Evolutionary conservation across 2,113 vertebrate species (phyloP).

Genomic region (Menura novaehollandiae): DNA sequence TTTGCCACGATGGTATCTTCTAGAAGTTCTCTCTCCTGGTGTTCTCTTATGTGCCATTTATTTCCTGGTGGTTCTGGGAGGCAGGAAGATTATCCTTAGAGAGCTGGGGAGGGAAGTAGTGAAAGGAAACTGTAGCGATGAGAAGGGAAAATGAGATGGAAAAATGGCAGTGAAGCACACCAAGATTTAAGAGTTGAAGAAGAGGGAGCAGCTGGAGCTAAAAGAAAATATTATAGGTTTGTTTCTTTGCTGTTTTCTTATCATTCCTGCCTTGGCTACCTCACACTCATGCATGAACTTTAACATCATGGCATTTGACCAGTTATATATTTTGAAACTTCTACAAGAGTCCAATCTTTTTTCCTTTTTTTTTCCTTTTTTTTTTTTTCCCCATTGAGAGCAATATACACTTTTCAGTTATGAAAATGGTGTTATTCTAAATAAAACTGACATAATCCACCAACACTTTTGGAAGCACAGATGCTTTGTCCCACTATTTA

Average conservation of each 20-base stretch:
- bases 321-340: not conserved
- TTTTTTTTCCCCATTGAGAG: not conserved
- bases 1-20: not conserved
- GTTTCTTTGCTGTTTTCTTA: not conserved
- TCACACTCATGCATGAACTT: not conserved
- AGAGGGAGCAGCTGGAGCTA: not conserved
- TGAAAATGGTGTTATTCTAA: slow-evolving; percentile 54
- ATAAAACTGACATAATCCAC: slow-evolving; percentile 58
- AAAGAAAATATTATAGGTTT: not conserved
- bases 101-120: not conserved
- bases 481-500: slow-evolving; percentile 69
- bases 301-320: not conserved
- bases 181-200: not conserved
- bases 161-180: not conserved
- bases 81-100: not conserved
- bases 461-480: slow-evolving; percentile 66
- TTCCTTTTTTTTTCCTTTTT: not conserved
- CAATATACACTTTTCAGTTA: slow-evolving; percentile 4
- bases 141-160: not conserved
- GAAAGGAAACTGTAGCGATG: not conserved
- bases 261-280: not conserved
- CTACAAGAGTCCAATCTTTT: not conserved
- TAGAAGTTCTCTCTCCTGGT: not conserved
- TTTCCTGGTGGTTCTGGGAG: not conserved
- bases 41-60: accelerated